A percentile compares a stretch with the other conserved stretches of the same genome.
These are phyloP conservation scores for Phalanger gymnotis DNA, from an alignment of 2,797 vertebrate genomes.

Conservation along the genomic window DNA sequence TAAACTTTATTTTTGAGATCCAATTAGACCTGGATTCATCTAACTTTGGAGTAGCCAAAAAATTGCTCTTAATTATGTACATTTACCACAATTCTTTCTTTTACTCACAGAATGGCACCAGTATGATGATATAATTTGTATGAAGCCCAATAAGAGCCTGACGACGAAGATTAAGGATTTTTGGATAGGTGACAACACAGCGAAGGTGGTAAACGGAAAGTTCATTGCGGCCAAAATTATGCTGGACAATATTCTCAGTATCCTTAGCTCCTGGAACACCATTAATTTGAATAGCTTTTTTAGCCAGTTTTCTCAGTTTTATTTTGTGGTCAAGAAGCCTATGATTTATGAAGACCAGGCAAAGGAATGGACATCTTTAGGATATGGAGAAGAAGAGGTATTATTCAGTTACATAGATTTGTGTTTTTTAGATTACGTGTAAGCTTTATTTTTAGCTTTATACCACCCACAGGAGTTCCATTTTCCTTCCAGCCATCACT, in stretches of 20 bases:
- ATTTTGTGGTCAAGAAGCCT: slow-evolving; percentile 72
- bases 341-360: slow-evolving; percentile 71
- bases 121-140: slow-evolving; percentile 95
- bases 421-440: not conserved
- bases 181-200: not conserved
- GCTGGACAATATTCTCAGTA: slow-evolving; percentile 89
- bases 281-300: slow-evolving; percentile 87
- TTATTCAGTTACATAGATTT: slow-evolving; percentile 62
- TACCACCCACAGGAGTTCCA: not conserved
- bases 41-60: too few relatives aligned
- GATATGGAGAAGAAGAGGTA: slow-evolving; percentile 85
- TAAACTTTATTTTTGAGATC: too few relatives aligned
- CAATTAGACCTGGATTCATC: too few relatives aligned
- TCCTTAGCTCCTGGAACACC: slow-evolving; percentile 86
- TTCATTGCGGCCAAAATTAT: slow-evolving; percentile 87
- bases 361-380: slow-evolving; percentile 76
- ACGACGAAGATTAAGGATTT: accelerated
- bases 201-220: slow-evolving; percentile 84
- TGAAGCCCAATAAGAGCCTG: accelerated
- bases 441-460: not conserved
- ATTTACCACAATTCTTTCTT: not conserved
- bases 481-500: not conserved
- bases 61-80: not conserved
- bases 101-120: slow-evolving; percentile 92
- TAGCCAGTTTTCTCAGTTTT: slow-evolving; percentile 89